Percentiles rank a stretch among this genome's conserved stretches.
Evolutionary conservation across 2,797 vertebrate species (phyloP).

Genomic region (Myiotriccus ornatus): DNA sequence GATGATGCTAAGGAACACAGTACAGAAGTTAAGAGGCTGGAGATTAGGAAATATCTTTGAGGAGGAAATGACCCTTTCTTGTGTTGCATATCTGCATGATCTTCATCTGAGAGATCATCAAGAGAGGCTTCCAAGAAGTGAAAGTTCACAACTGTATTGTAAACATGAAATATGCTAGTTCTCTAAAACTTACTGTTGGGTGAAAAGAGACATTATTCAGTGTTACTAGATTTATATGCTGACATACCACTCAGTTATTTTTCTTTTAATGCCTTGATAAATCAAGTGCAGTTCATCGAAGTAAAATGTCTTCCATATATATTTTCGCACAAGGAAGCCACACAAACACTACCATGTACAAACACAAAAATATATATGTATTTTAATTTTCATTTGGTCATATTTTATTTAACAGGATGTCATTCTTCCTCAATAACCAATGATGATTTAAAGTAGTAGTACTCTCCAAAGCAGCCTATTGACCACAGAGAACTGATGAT

Average conservation of each 20-base stretch:
- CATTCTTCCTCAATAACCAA: constrained; percentile 50
- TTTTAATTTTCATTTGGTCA: constrained; percentile 63
- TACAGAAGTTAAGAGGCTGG: not conserved
- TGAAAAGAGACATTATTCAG: not conserved
- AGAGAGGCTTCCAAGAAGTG: not conserved
- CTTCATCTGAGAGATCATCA: not conserved
- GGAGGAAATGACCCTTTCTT: not conserved
- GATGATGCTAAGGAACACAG: not conserved
- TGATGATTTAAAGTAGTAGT: constrained; percentile 37
- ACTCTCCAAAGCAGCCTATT: constrained; percentile 35
- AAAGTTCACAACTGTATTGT: not conserved
- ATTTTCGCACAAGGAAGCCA: not conserved
- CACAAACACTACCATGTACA: constrained; percentile 10
- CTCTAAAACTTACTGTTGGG: not conserved
- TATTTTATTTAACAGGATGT: constrained; percentile 68
- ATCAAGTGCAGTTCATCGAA: not conserved
- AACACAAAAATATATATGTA: constrained; percentile 57
- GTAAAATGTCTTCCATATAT: not conserved
- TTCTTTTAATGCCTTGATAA: not conserved
- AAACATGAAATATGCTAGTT: not conserved
- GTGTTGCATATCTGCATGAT: not conserved
- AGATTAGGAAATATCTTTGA: not conserved
- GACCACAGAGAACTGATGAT: constrained; percentile 33
- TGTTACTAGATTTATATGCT: not conserved
- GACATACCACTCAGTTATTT: not conserved